Evolutionary conservation across 2,797 vertebrate genomes (phyloP), one percentile per base, ranked within the genome.

Genomic region (Potorous gilbertii): DNA sequence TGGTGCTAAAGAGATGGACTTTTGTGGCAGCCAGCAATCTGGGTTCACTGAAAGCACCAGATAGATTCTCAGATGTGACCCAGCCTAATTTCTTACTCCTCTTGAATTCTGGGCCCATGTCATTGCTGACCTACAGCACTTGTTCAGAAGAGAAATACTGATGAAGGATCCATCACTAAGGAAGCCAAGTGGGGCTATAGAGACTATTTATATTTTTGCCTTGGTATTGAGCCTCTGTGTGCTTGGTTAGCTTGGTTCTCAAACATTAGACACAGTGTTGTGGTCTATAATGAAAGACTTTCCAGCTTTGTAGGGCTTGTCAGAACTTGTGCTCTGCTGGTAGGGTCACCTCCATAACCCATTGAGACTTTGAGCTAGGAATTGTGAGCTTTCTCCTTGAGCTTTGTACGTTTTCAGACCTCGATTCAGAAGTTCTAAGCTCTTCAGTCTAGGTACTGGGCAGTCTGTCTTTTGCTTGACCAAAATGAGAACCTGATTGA

Each of bases 401-500:
- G 74, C 21, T 87, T 87, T 50, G 40, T 46, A 28, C 40, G 3
- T 87, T 50, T 87, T 24, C 40, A 87, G 40, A 50, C 40, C 40
- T 87, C 10, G 0, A 1, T 87, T 87, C 21, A 87, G 40, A 50
- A 50, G 21, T 87, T 87, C 50, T 87, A 87, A 87, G 40, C n/a
- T 40, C n/a, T 81, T 81, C n/a, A 9, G 0, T 40, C 16, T 81
- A 81, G 18, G n/a, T 81, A 40, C n/a, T 81, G n/a, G n/a, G 8
- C n/a, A 81, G n/a, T 81, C n/a, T 81, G 62, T 74, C n/a, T 81
- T 81, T 81, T 81, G 16, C n/a, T 46, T 81, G 16, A 81, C 66
- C 66, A 81, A 81, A 52, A 56, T n/a, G 93, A 89, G 91, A 94
- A 40, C 56, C 55, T 8, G 29, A 95, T 93, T 87, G n/a, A 56